Conservation (phyloP, 2,797 vertebrate species). For the Passerculus sandwichensis region DNA sequence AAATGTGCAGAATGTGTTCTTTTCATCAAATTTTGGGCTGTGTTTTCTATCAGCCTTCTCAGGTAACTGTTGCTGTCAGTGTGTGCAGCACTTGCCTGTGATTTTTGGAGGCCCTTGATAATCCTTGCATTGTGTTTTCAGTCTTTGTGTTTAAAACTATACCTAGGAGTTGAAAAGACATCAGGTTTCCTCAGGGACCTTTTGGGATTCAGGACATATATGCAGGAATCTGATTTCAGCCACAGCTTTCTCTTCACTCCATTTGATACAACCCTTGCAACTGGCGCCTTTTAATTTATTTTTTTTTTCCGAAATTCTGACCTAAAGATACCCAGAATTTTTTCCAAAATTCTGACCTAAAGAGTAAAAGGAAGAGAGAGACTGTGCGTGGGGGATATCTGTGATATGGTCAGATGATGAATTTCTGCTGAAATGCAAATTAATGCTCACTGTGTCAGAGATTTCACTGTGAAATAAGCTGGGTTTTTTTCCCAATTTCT, state of each 20-base stretch:
- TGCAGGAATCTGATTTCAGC: background rate
- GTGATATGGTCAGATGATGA: background rate
- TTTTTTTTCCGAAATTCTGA: background rate
- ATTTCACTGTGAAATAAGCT: background rate
- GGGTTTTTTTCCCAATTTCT: background rate
- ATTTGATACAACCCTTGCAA: background rate
- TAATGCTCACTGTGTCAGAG: background rate
- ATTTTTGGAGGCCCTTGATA: background rate
- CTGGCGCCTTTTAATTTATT: background rate
- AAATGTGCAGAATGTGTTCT: background rate
- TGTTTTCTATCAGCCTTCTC: background rate
- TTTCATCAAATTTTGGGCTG: background rate
- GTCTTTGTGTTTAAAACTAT: background rate
- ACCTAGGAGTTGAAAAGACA: background rate
- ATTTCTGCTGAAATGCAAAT: constrained; percentile 14
- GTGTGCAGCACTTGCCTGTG: background rate
- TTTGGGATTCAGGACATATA: background rate
- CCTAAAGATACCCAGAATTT: background rate
- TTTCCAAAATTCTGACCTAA: background rate
- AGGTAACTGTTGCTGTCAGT: background rate
- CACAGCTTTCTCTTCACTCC: background rate
- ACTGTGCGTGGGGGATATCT: background rate
- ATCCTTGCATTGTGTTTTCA: background rate
- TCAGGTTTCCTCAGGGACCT: background rate
- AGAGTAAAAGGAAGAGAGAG: background rate